phyloP scores from a whole-genome alignment of 2,888 invertebrate species.

The Nesidiocoris tenuis region DNA sequence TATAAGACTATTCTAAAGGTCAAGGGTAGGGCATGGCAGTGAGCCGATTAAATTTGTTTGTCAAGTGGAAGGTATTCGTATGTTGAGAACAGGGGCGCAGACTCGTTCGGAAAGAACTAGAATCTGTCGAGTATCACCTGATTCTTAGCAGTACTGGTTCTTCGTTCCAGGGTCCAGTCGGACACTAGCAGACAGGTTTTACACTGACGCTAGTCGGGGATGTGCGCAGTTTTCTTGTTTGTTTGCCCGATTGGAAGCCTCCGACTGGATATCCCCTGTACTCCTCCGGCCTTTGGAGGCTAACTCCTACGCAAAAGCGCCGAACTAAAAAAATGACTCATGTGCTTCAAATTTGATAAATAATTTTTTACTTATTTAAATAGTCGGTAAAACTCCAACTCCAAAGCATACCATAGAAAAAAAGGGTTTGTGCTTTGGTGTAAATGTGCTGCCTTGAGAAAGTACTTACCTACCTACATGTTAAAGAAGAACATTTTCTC shows the following conservation, averaged over 20 bases:
- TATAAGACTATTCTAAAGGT: too few relatives aligned
- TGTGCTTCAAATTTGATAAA: too few relatives aligned
- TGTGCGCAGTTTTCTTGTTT: constrained; percentile 31
- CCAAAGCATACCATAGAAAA: too few relatives aligned
- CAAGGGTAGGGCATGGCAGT: background rate
- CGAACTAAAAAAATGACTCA: too few relatives aligned
- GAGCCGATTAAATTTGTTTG: background rate
- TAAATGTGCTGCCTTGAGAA: too few relatives aligned
- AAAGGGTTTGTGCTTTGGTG: too few relatives aligned
- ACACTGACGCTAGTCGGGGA: constrained; percentile 6
- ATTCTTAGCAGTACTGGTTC: constrained; percentile 16
- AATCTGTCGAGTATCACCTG: constrained; percentile 26
- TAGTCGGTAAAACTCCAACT: too few relatives aligned
- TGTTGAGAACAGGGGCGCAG: background rate
- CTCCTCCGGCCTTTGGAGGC: too few relatives aligned
- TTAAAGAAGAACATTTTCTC: too few relatives aligned
- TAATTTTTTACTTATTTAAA: too few relatives aligned
- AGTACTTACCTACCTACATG: too few relatives aligned
- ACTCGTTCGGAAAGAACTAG: constrained; percentile 4
- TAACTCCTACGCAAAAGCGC: too few relatives aligned
- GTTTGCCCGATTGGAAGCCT: constrained; percentile 6
- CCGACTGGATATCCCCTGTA: background rate
- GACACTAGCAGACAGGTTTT: constrained; percentile 8
- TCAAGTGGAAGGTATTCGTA: background rate
- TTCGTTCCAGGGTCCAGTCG: background rate